Evolutionary conservation across 30 jellyfish, hydroid and myxozoan genomes (phyloP).

Genomic region (Turritopsis dohrnii): DNA sequence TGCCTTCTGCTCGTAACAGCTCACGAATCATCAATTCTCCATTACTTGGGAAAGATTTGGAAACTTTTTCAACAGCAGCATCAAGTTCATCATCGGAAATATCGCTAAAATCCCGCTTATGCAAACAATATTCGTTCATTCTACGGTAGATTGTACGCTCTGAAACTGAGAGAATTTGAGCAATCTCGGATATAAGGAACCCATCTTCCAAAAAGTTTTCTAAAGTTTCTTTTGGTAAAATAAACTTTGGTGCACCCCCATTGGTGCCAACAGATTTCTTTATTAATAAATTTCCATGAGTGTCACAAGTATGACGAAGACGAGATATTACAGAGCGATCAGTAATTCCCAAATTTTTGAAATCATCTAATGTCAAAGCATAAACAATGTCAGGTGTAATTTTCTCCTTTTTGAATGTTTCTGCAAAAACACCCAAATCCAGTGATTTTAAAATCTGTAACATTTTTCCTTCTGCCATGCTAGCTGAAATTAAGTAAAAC

Average conservation of each 20-base stretch:
- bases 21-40: background rate
- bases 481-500: no score
- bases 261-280: conserved; percentile 11
- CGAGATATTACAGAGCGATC: background rate
- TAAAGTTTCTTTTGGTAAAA: conserved; percentile 21
- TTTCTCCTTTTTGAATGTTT: background rate
- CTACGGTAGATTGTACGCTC: conserved; percentile 36
- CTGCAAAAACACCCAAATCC: background rate
- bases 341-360: conserved; percentile 24
- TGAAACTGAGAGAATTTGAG: conserved; percentile 20
- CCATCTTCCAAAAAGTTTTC: conserved; percentile 32
- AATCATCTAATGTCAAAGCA: conserved; percentile 11
- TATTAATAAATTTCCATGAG: conserved; percentile 8
- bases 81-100: conserved; percentile 31
- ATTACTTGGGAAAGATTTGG: background rate
- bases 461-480: background rate
- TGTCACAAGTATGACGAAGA: background rate
- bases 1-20: background rate
- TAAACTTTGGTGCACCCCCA: conserved; percentile 41
- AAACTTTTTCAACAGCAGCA: background rate
- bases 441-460: background rate
- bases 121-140: conserved; percentile 32
- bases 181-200: conserved; percentile 17
- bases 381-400: background rate
- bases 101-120: conserved; percentile 20